phyloP scores from a whole-genome alignment of 2,797 vertebrate species.

The Clarias laeviceps region DNA sequence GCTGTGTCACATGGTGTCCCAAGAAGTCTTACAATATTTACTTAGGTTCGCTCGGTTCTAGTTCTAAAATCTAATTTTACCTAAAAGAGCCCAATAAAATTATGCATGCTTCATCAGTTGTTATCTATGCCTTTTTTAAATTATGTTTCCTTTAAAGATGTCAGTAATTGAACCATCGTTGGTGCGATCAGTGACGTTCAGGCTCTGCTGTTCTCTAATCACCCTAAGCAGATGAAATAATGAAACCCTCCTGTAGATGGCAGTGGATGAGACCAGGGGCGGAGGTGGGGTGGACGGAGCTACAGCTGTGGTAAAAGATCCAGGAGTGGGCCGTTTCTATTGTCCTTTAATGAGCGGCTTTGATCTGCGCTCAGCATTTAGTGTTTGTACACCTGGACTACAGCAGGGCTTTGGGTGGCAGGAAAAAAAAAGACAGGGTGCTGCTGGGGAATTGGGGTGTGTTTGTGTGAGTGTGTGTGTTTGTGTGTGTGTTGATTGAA shows the following conservation, averaged over 20 bases:
- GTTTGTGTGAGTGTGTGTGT: slow-evolving; percentile 8
- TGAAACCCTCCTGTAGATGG: slow-evolving; percentile 60
- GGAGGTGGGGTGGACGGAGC: slow-evolving; percentile 36
- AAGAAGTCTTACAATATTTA: too few species aligned
- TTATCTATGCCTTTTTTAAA: too few species aligned
- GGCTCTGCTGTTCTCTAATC: background rate
- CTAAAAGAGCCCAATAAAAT: too few species aligned
- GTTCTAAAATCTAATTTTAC: too few species aligned
- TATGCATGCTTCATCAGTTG: too few species aligned
- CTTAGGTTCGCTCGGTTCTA: too few species aligned
- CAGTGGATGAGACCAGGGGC: slow-evolving; percentile 40
- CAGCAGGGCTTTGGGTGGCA: slow-evolving; percentile 62
- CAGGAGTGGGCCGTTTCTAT: slow-evolving; percentile 65
- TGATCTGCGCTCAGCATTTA: slow-evolving; percentile 75
- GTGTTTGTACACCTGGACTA: slow-evolving; percentile 82
- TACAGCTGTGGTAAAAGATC: slow-evolving; percentile 53
- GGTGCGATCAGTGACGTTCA: too few species aligned
- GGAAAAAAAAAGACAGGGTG: slow-evolving; percentile 21
- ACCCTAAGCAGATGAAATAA: slow-evolving; percentile 13
- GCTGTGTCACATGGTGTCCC: too few species aligned
- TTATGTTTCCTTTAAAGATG: too few species aligned
- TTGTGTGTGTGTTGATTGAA: slow-evolving; percentile 6
- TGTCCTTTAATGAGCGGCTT: slow-evolving; percentile 80
- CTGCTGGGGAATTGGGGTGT: slow-evolving; percentile 33
- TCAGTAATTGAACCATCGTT: too few species aligned